These are phyloP conservation scores for Ctenicera cuprea DNA, from an alignment of 2,888 invertebrate genomes.

Conservation along the genomic window DNA sequence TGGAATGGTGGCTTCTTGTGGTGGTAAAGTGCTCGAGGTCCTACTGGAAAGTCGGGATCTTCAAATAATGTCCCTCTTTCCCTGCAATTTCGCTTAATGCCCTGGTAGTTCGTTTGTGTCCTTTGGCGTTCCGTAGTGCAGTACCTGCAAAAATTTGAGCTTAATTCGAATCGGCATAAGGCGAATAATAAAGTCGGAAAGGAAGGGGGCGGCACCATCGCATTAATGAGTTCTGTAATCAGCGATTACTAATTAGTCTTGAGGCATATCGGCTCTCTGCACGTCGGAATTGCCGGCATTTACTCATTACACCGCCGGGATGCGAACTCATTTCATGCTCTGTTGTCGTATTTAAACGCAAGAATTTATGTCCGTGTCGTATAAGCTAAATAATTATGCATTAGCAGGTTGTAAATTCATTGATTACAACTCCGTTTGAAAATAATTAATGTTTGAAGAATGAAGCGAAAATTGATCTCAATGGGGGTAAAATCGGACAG, in stretches of 20 bases:
- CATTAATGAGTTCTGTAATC: conserved; percentile 43
- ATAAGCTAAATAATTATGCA: conserved; percentile 25
- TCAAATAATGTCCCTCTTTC: conserved; percentile 77
- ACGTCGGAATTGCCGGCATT: conserved; percentile 5
- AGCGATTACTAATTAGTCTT: conserved; percentile 29
- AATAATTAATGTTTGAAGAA: too few relatives aligned
- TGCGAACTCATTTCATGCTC: conserved; percentile 34
- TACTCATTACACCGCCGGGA: conserved; percentile 19
- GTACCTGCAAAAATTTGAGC: conserved; percentile 69
- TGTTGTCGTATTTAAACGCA: conserved; percentile 16
- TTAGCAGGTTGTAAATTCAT: conserved; percentile 35
- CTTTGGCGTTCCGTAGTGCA: conserved; percentile 73
- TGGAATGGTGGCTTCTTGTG: conserved; percentile 76
- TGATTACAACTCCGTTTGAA: conserved; percentile 2
- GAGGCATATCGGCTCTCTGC: conserved; percentile 13
- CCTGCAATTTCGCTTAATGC: conserved; percentile 74
- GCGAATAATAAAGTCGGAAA: conserved; percentile 22
- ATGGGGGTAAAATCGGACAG: too few relatives aligned
- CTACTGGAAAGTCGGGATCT: conserved; percentile 78
- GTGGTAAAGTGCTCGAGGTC: conserved; percentile 75
- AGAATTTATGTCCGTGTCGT: conserved; percentile 28
- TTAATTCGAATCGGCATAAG: conserved; percentile 8
- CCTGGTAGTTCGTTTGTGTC: conserved; percentile 72
- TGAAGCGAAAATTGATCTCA: not conserved
- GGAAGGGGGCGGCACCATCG: conserved; percentile 14